A percentile compares a stretch with the other conserved stretches of the same genome.
phyloP scores from a whole-genome alignment of 2,113 vertebrate genomes.

The Anarrhichthys ocellatus region DNA sequence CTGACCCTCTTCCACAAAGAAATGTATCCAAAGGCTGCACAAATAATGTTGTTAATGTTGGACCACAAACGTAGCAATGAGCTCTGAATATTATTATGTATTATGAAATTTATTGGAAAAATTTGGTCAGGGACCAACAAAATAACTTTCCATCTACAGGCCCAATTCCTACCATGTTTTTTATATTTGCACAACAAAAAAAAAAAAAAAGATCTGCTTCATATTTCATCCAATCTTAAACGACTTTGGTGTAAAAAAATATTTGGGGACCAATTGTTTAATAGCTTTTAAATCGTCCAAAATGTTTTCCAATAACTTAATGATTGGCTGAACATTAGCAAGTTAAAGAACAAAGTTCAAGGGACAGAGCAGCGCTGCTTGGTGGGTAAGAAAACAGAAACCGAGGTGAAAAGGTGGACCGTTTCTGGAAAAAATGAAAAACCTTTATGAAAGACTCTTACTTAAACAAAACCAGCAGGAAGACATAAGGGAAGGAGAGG shows the following conservation, averaged over 20 bases:
- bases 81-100: not conserved
- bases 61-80: not conserved
- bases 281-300: not conserved
- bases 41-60: not conserved
- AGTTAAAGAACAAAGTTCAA: not conserved
- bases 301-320: not conserved
- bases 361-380: not conserved
- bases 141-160: not conserved
- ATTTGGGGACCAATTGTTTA: not conserved
- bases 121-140: not conserved
- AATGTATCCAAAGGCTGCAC: not conserved
- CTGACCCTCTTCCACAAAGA: constrained; percentile 16
- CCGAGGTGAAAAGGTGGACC: constrained; percentile 1
- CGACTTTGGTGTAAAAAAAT: too few species aligned
- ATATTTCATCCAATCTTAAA: not conserved
- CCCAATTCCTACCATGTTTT: not conserved
- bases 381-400: not conserved
- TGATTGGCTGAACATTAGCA: not conserved
- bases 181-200: not conserved
- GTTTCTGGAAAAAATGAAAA: constrained; percentile 2
- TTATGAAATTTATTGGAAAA: not conserved
- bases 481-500: not conserved
- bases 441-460: not conserved
- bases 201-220: not conserved
- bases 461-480: constrained; percentile 13